Conservation (phyloP, 2,888 invertebrate species). For the Malthinus flaveolus region DNA sequence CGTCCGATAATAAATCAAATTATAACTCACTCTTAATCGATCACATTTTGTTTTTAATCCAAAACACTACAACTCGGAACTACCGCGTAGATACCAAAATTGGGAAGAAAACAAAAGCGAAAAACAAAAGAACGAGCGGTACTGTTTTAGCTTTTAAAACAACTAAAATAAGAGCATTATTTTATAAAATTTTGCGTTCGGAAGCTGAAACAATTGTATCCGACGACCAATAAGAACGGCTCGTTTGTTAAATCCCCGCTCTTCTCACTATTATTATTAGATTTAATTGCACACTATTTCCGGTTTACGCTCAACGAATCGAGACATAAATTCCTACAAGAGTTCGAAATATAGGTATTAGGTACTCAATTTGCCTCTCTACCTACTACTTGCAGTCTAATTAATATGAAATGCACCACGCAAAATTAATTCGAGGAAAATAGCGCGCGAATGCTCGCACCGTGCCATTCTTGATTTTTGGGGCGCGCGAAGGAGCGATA, state of each 20-base stretch:
- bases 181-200: conserved; percentile 46
- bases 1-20: no score
- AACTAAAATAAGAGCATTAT: conserved; percentile 23
- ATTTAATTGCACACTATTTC: conserved; percentile 41
- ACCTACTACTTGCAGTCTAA: neutral
- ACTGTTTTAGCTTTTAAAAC: neutral
- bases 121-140: no score
- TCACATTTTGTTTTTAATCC: no score
- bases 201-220: conserved; percentile 33
- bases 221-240: conserved; percentile 30
- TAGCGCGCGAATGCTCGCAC: no score
- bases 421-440: no score
- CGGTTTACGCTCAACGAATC: conserved; percentile 37
- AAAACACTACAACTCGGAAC: no score
- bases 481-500: no score
- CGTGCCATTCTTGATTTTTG: no score
- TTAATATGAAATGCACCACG: neutral
- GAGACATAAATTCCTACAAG: conserved; percentile 34
- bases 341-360: conserved; percentile 31
- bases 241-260: conserved; percentile 29
- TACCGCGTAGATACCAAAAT: no score
- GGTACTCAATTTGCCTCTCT: neutral
- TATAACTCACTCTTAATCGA: no score
- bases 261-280: conserved; percentile 38
- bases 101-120: no score